Evolutionary conservation across 1,140 invertebrate genomes (phyloP).

Genomic region (Phthorimaea operculella): DNA sequence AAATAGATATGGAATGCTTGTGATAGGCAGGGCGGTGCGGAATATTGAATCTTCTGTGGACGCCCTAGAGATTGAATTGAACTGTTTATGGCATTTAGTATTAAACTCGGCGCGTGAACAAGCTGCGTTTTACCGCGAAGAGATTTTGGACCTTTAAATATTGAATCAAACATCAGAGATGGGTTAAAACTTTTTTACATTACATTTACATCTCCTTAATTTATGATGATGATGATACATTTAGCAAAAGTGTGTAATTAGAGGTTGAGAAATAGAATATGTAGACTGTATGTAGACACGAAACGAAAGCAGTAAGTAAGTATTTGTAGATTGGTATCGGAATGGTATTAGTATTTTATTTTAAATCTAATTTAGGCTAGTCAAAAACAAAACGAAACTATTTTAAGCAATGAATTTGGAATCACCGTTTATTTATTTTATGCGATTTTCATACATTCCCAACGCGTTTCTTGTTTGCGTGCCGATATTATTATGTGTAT

Average conservation of each 20-base stretch:
- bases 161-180: too few species aligned
- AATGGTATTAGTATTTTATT: background rate
- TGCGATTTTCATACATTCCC: constrained; percentile 49
- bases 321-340: too few species aligned
- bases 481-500: constrained; percentile 41
- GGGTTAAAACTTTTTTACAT: too few species aligned
- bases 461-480: constrained; percentile 33
- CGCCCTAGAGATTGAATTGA: constrained; percentile 3
- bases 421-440: background rate
- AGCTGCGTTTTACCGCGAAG: constrained; percentile 6
- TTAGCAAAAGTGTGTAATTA: too few species aligned
- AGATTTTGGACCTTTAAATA: background rate
- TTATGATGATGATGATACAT: too few species aligned
- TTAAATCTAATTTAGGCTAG: constrained; percentile 8
- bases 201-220: too few species aligned
- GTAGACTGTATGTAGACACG: too few species aligned
- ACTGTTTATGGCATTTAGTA: constrained; percentile 27
- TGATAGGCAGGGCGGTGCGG: constrained; percentile 20
- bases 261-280: too few species aligned
- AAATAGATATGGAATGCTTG: constrained; percentile 25
- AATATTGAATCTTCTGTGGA: background rate
- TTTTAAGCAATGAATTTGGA: background rate
- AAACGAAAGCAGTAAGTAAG: too few species aligned
- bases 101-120: constrained; percentile 21
- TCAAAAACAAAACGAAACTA: constrained; percentile 9